Evolutionary conservation across 2,797 vertebrate genomes (phyloP).

Genomic region (Protonibea diacanthus): DNA sequence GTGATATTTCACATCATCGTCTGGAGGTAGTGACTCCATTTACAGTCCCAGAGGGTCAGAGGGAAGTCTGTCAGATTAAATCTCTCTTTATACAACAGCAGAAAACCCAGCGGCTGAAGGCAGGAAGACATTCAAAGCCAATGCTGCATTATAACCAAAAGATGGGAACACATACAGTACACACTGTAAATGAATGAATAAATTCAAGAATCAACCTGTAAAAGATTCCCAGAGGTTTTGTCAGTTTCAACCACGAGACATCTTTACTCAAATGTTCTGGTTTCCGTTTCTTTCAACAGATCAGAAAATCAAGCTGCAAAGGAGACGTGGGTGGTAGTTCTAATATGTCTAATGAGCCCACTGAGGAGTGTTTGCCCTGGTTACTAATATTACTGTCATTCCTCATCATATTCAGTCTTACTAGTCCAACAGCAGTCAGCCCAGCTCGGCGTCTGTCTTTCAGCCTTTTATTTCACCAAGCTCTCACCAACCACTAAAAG

Average conservation of each 20-base stretch:
- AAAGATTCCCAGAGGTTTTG: too few relatives aligned
- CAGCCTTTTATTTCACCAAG: too few relatives aligned
- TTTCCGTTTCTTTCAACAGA: too few relatives aligned
- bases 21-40: constrained; percentile 47
- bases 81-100: neutral
- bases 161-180: neutral
- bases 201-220: too few relatives aligned
- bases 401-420: too few relatives aligned
- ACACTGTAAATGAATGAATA: neutral
- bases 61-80: constrained; percentile 34
- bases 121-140: neutral
- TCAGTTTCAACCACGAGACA: too few relatives aligned
- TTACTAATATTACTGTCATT: too few relatives aligned
- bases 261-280: too few relatives aligned
- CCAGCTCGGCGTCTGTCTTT: too few relatives aligned
- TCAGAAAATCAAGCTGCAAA: neutral
- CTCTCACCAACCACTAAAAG: too few relatives aligned
- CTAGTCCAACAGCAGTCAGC: too few relatives aligned
- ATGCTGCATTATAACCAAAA: neutral
- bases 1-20: constrained; percentile 62
- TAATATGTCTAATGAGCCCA: neutral
- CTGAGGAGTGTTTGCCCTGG: neutral
- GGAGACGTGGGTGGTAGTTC: neutral
- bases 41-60: constrained; percentile 45
- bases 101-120: constrained; percentile 5